Evolutionary conservation across 2,797 vertebrate species (phyloP).

Genomic region (Alca torda): DNA sequence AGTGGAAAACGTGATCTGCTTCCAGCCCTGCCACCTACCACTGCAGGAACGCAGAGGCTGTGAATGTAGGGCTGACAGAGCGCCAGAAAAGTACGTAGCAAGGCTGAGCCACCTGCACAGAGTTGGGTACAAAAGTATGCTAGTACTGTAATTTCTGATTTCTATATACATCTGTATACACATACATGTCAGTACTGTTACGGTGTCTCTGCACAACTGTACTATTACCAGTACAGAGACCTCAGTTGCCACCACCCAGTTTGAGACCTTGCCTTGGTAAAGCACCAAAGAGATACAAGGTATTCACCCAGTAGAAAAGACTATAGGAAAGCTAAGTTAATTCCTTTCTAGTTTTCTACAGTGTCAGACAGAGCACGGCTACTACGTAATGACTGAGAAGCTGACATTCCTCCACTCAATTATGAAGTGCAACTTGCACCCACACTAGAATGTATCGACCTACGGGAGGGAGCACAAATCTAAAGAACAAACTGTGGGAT

Average conservation of each 20-base stretch:
- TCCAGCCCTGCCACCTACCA: not conserved
- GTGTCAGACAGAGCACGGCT: not conserved
- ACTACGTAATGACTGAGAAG: not conserved
- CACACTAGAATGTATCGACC: not conserved
- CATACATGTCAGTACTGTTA: not conserved
- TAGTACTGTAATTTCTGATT: not conserved
- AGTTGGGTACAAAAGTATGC: not conserved
- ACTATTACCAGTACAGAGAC: not conserved
- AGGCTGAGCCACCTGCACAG: not conserved
- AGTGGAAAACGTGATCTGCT: not conserved
- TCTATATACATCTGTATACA: rapidly evolving
- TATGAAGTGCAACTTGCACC: not conserved
- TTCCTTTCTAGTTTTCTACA: not conserved
- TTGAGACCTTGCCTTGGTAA: not conserved
- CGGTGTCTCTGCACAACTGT: not conserved
- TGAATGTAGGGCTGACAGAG: not conserved
- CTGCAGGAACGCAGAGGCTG: not conserved
- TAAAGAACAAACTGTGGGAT: not conserved
- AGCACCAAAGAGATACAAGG: not conserved
- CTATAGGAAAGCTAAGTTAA: not conserved
- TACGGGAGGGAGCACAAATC: not conserved
- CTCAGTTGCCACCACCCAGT: not conserved
- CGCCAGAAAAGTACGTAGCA: not conserved
- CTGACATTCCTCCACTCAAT: not conserved
- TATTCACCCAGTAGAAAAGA: not conserved